phyloP scores from a whole-genome alignment of 2,888 invertebrate genomes.

The Crocallis elinguaria region DNA sequence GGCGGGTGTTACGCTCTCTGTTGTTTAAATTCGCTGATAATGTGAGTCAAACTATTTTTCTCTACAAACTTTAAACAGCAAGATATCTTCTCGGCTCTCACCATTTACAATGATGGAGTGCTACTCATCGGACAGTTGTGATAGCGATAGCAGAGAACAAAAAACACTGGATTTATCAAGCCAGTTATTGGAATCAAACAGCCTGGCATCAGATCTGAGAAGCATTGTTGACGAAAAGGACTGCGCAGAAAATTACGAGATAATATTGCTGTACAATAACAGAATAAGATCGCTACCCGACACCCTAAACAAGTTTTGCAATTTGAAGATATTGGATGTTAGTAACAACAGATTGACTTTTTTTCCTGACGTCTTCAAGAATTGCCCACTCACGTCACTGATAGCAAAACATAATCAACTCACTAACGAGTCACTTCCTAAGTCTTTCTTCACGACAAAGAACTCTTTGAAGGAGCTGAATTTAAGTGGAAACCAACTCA shows the following conservation, averaged over 20 bases:
- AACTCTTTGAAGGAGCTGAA: conserved; percentile 93
- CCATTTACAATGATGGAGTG: conserved; percentile 86
- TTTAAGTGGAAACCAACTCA: conserved; percentile 95
- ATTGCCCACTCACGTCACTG: conserved; percentile 90
- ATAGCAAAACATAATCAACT: conserved; percentile 95
- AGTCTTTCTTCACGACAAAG: conserved; percentile 88
- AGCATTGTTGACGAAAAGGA: conserved; percentile 86
- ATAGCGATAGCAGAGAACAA: conserved; percentile 89
- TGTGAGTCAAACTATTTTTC: conserved; percentile 51
- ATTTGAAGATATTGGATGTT: conserved; percentile 92
- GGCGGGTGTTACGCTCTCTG: conserved; percentile 42
- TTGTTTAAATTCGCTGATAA: conserved; percentile 44
- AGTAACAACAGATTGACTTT: conserved; percentile 93
- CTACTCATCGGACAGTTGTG: conserved; percentile 93
- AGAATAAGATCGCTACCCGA: conserved; percentile 88
- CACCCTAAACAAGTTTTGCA: conserved; percentile 87
- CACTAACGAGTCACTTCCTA: conserved; percentile 93
- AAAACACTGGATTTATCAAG: conserved; percentile 88
- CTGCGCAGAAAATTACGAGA: conserved; percentile 86
- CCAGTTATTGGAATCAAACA: conserved; percentile 83
- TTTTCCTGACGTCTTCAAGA: conserved; percentile 91
- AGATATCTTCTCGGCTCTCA: conserved; percentile 20
- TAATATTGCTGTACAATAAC: conserved; percentile 94
- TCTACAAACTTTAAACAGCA: conserved; percentile 36
- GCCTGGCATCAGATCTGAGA: conserved; percentile 84